phyloP scores from a whole-genome alignment of 2,888 invertebrate species.

The Hirtodrosophila alboralis region DNA sequence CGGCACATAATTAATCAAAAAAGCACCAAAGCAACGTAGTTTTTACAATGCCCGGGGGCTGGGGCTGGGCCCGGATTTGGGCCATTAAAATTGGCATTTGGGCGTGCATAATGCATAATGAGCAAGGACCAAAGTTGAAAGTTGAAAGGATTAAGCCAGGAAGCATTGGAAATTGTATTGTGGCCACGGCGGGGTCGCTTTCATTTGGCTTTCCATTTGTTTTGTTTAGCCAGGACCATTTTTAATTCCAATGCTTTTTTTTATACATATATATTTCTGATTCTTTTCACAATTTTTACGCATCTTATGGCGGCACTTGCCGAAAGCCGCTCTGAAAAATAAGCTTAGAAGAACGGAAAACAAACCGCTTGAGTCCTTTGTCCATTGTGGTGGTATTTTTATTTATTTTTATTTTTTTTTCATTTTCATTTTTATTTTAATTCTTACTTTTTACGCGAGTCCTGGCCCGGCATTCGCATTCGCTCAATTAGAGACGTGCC shows the following conservation, averaged over 20 bases:
- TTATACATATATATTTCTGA: no score
- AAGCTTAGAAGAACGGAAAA: conserved; percentile 72
- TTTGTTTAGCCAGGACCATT: conserved; percentile 63
- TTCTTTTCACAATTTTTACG: conserved; percentile 52
- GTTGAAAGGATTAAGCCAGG: conserved; percentile 66
- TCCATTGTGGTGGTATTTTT: conserved; percentile 52
- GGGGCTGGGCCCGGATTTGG: conserved; percentile 59
- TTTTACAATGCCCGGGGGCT: conserved; percentile 38
- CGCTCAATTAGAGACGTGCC: conserved; percentile 72
- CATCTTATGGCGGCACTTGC: conserved; percentile 64
- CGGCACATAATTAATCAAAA: conserved; percentile 76
- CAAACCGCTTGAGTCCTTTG: conserved; percentile 67
- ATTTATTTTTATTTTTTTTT: conserved; percentile 12
- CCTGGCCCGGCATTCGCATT: conserved; percentile 27
- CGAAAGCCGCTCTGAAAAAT: conserved; percentile 68
- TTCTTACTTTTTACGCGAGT: conserved; percentile 67
- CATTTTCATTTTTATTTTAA: conserved; percentile 62
- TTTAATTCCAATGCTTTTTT: conserved; percentile 62
- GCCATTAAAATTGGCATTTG: conserved; percentile 68
- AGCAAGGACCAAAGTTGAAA: conserved; percentile 40
- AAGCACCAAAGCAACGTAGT: conserved; percentile 50
- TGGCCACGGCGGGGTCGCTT: conserved; percentile 56
- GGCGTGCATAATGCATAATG: conserved; percentile 73
- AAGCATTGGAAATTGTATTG: conserved; percentile 64
- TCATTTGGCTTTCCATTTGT: conserved; percentile 53